phyloP scores from a whole-genome alignment of 2,888 invertebrate species.

The Harpalus rufipes region DNA sequence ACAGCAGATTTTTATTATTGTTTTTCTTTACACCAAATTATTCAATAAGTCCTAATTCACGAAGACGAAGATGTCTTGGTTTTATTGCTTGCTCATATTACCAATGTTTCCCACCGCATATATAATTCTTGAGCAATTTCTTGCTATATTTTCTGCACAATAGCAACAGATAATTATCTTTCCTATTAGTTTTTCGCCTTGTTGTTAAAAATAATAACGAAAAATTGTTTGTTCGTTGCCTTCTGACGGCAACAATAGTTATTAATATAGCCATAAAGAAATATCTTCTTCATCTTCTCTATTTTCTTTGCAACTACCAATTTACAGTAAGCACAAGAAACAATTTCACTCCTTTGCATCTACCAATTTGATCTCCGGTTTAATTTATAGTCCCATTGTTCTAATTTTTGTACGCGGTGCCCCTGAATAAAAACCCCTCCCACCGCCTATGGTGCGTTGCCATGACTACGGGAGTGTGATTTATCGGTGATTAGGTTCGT shows the following conservation, averaged over 20 bases:
- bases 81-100: too few relatives aligned
- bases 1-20: too few relatives aligned
- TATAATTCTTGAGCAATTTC: too few relatives aligned
- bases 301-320: conserved; percentile 10
- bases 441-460: conserved; percentile 25
- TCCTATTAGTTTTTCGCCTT: too few relatives aligned
- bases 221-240: too few relatives aligned
- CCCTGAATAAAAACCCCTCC: conserved; percentile 15
- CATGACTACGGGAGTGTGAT: conserved; percentile 24
- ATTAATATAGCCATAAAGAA: background rate
- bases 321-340: conserved; percentile 2
- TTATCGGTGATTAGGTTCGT: conserved; percentile 31
- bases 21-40: too few relatives aligned
- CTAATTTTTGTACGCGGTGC: background rate
- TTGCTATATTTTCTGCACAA: too few relatives aligned
- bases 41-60: too few relatives aligned
- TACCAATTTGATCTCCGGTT: background rate
- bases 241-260: background rate
- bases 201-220: too few relatives aligned
- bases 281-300: background rate
- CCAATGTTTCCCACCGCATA: too few relatives aligned
- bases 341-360: background rate
- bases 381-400: conserved; percentile 25
- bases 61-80: too few relatives aligned
- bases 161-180: too few relatives aligned